Percentiles rank a stretch among this genome's conserved stretches.
Evolutionary conservation across 2,888 invertebrate genomes (phyloP).

Genomic region (Neocrepidodera transversa): DNA sequence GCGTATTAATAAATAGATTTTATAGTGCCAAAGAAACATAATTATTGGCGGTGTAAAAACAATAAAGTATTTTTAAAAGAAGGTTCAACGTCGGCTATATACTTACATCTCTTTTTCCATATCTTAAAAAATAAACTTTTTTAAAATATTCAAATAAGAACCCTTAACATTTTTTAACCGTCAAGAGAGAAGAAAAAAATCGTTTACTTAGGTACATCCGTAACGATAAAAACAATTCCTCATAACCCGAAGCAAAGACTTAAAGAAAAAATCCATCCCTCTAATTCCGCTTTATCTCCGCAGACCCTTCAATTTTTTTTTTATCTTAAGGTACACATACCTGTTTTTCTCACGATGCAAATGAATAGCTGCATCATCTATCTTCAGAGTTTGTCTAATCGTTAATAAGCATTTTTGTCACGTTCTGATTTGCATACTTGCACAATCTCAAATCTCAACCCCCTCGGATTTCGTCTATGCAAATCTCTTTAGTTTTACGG

Average conservation of each 20-base stretch:
- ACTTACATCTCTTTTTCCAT: too few relatives aligned
- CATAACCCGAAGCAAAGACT: slow-evolving; percentile 26
- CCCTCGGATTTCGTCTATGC: slow-evolving; percentile 27
- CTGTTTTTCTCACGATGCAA: slow-evolving; percentile 40
- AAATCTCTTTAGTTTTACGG: slow-evolving; percentile 39
- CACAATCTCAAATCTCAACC: slow-evolving; percentile 18
- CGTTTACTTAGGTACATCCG: slow-evolving; percentile 26
- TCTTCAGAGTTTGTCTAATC: slow-evolving; percentile 38
- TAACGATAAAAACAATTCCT: slow-evolving; percentile 31
- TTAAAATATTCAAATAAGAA: too few relatives aligned
- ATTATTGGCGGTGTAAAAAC: too few relatives aligned
- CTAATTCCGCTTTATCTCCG: slow-evolving; percentile 38
- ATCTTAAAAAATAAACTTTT: too few relatives aligned
- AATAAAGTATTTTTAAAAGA: too few relatives aligned
- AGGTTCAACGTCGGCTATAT: too few relatives aligned
- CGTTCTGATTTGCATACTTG: slow-evolving; percentile 35
- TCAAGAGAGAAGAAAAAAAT: slow-evolving; percentile 1
- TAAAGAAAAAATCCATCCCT: slow-evolving; percentile 43
- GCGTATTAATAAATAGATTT: too few relatives aligned
- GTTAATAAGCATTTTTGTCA: slow-evolving; percentile 39
- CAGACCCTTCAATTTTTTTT: slow-evolving; percentile 31
- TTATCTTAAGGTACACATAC: slow-evolving; percentile 29
- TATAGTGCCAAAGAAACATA: too few relatives aligned
- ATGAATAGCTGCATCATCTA: slow-evolving; percentile 37
- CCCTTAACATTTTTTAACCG: slow-evolving; percentile 9